These are phyloP conservation scores for Chouioia cunea DNA, from an alignment of 2,888 invertebrate species.

Conservation along the genomic window DNA sequence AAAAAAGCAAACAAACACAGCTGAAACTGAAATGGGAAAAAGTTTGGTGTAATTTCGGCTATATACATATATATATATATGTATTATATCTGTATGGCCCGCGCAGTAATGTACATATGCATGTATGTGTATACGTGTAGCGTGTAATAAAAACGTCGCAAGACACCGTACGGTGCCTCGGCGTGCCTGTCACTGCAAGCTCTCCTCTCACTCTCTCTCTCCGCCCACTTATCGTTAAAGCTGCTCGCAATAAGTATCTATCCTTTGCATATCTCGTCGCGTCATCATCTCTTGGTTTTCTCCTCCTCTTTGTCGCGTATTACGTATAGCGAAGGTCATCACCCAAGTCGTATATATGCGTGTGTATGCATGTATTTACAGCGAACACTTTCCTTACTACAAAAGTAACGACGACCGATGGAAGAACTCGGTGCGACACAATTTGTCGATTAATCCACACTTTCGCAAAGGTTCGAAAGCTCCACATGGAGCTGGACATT, in stretches of 20 bases:
- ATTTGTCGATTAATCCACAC: slow-evolving; percentile 92
- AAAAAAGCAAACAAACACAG: too few relatives aligned
- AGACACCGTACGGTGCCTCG: slow-evolving; percentile 50
- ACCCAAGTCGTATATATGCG: not conserved
- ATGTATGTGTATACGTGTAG: too few relatives aligned
- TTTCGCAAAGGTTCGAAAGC: slow-evolving; percentile 90
- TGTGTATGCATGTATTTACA: slow-evolving; percentile 64
- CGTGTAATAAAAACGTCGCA: too few relatives aligned
- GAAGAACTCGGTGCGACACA: slow-evolving; percentile 94
- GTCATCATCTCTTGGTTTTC: slow-evolving; percentile 10
- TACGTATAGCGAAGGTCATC: not conserved
- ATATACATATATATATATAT: too few relatives aligned
- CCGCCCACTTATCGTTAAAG: slow-evolving; percentile 10
- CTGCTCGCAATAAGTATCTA: slow-evolving; percentile 8
- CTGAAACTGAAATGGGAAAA: too few relatives aligned
- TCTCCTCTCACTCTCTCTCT: slow-evolving; percentile 1
- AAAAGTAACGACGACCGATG: slow-evolving; percentile 91
- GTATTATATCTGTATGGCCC: slow-evolving; percentile 49
- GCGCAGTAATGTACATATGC: too few relatives aligned
- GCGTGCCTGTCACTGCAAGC: slow-evolving; percentile 53
- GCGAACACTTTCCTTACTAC: slow-evolving; percentile 89
- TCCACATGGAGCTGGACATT: slow-evolving; percentile 88
- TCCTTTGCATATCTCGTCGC: slow-evolving; percentile 19
- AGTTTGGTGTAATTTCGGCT: too few relatives aligned
- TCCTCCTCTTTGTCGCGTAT: not conserved